Evolutionary conservation across 2,797 vertebrate genomes (phyloP).

Genomic region (Tiaroga cobitis): DNA sequence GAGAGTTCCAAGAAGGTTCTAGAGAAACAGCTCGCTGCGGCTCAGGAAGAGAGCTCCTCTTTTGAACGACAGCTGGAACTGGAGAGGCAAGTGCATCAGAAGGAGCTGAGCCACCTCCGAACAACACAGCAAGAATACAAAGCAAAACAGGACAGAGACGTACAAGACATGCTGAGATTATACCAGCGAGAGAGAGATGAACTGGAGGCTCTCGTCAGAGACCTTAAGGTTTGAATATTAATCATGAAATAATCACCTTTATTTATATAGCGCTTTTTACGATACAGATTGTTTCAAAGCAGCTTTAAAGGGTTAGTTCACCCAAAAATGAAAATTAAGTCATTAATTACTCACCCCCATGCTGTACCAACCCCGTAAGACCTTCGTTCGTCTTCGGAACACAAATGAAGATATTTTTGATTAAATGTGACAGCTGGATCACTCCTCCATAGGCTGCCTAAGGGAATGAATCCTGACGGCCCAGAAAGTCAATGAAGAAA

Average conservation of each 20-base stretch:
- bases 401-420: no score
- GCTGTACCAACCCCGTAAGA: no score
- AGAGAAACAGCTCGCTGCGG: slow-evolving; percentile 73
- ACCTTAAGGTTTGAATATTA: slow-evolving; percentile 79
- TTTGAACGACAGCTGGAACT: slow-evolving; percentile 84
- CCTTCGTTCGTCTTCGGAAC: no score
- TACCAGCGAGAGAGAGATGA: slow-evolving; percentile 83
- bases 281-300: no score
- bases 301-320: no score
- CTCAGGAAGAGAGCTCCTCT: slow-evolving; percentile 78
- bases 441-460: no score
- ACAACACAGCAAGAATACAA: slow-evolving; percentile 74
- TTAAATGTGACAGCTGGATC: no score
- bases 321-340: no score
- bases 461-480: no score
- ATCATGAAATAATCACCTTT: not conserved
- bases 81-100: slow-evolving; percentile 87
- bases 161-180: slow-evolving; percentile 79
- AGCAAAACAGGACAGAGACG: slow-evolving; percentile 76
- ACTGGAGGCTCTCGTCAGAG: slow-evolving; percentile 77
- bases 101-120: slow-evolving; percentile 80
- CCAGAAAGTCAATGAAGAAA: no score
- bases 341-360: no score
- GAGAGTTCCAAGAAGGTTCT: slow-evolving; percentile 81
- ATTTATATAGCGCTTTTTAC: no score